Conservation (phyloP, 92 coral and sea anemone species). For the Muricea muricata region DNA sequence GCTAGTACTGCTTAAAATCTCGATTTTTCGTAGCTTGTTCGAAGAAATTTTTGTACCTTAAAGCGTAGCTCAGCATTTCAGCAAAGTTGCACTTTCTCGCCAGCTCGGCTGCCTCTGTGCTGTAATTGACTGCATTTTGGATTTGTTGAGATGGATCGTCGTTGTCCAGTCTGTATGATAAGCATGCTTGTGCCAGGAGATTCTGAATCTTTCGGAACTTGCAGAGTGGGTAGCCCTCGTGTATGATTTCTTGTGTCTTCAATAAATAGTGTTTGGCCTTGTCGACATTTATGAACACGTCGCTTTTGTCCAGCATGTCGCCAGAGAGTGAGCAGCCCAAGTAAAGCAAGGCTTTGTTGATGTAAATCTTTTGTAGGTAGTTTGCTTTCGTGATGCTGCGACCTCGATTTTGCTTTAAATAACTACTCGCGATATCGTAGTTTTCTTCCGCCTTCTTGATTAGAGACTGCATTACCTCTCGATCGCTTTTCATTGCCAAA, state of each 20-base stretch:
- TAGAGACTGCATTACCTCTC: not conserved
- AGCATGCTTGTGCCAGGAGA: constrained; percentile 29
- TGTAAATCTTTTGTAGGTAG: constrained; percentile 37
- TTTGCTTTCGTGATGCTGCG: constrained; percentile 23
- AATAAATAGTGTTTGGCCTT: constrained; percentile 11
- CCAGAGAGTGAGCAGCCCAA: constrained; percentile 48
- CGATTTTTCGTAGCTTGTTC: too few species aligned
- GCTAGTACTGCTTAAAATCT: too few species aligned
- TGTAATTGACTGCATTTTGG: not conserved
- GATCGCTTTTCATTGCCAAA: constrained; percentile 10
- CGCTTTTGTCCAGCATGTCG: constrained; percentile 15
- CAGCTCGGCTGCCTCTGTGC: not conserved
- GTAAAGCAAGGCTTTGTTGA: constrained; percentile 11
- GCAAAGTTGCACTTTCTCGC: not conserved
- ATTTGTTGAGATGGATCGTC: constrained; percentile 5
- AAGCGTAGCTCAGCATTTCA: not conserved
- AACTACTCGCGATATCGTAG: constrained; percentile 22
- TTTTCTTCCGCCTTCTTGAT: constrained; percentile 18
- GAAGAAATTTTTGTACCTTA: not conserved
- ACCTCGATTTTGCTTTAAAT: not conserved
- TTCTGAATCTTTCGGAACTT: constrained; percentile 43
- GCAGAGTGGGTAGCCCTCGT: not conserved
- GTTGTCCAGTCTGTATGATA: constrained; percentile 15
- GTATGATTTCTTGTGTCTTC: not conserved
- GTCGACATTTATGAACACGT: not conserved